Base-by-base conservation (phyloP, 2,888 invertebrate species). In the Coleophora deauratella region DNA sequence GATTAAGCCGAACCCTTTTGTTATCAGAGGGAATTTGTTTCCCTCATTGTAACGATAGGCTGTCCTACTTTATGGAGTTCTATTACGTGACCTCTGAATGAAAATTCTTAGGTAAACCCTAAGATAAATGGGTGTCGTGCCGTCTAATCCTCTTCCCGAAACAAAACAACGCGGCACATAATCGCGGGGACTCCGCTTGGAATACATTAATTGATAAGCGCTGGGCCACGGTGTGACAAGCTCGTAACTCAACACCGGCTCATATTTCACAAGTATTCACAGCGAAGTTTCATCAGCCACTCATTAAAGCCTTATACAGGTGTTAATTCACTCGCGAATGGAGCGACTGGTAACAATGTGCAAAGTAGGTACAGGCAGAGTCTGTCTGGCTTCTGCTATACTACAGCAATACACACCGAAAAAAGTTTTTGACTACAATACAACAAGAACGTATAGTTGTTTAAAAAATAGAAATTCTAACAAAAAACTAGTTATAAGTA, bases 161-260 rank as follows among this genome's bases (percentile, higher is more conserved):
- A 59, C 58, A 56, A 50, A 50, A 53, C 46, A 46, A 11, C 31
- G 31, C 31, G 39, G 40, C 45, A 49, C 47, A 57, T 62, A 58
- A 63, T 56, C 57, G 54, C 61, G 57, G 51, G 44, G 55, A 53
- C 61, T 62, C 62, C 57, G 54, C 62, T 56, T 59, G 51, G 69
- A 66, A 70, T 66, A 70, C 67, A 70, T 77, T 76, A 77, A 75
- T 76, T 76, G 75, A 75, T 77, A 75, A 72, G 57, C 64, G 56
- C 52, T 45, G 63, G 59, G 58, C 62, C 61, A 60, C 66, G 55
- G 45, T 50, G 59, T 63, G 67, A 72, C 64, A 59, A 62, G 58
- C 63, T 65, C 72, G 61, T 72, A 70, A 72, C 59, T 75, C 71
- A 72, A 57, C 54, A 52, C 57, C 58, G 57, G 50, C 55, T 69